phyloP scores from a whole-genome alignment of 2,113 vertebrate species.

The Piaya cayana region DNA sequence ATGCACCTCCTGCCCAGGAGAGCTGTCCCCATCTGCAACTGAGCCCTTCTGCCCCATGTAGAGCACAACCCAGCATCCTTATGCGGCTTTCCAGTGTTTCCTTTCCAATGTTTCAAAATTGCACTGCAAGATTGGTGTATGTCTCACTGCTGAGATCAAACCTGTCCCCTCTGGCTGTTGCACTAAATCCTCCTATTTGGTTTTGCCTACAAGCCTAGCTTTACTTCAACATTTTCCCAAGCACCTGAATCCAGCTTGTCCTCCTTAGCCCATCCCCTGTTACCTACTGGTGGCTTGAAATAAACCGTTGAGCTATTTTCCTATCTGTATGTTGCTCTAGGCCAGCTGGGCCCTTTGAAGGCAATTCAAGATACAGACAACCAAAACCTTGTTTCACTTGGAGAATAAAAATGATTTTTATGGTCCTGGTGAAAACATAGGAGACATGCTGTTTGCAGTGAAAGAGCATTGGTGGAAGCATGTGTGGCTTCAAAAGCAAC shows the following conservation, averaged over 20 bases:
- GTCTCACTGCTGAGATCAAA: background rate
- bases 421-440: background rate
- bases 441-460: background rate
- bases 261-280: background rate
- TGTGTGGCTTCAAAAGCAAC: background rate
- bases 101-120: accelerated
- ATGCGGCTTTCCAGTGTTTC: accelerated
- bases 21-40: background rate
- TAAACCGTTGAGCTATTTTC: background rate
- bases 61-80: background rate
- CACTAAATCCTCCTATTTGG: background rate
- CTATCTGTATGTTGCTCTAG: background rate
- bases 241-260: background rate
- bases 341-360: background rate
- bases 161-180: background rate
- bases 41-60: background rate
- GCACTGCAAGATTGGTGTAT: background rate
- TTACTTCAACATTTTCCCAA: background rate
- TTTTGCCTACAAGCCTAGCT: background rate
- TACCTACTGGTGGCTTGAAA: background rate
- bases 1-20: background rate
- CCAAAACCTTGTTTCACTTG: background rate
- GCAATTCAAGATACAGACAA: background rate
- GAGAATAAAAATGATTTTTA: background rate
- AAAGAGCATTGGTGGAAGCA: background rate